Evolutionary conservation across 1,140 invertebrate species (phyloP), one percentile per base, ranked within the genome.

Genomic region (Sitobion miscanthi): DNA sequence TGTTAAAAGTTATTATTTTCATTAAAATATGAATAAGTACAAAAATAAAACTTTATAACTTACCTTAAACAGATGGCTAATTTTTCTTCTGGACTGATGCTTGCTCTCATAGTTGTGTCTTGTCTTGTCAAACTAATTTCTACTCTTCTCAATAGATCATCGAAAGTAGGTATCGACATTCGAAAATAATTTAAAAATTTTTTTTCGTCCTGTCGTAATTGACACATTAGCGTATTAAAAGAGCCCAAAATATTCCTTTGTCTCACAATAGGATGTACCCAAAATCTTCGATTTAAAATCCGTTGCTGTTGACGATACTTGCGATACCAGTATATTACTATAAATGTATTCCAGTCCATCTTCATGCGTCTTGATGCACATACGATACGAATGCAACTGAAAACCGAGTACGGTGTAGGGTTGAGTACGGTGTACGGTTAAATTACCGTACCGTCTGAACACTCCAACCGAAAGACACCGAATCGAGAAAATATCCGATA

Each of bases 101-200:
- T 45, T 21, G 30, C 30, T 92, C 35, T 92, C 91, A 83, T 82
- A 82, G 1, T 92, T 45, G 91, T 92, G 69, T 92, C 77, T 38
- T 52, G 49, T 17, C 49, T 52, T 52, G 49, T 62, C 82, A 47
- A 82, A 47, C 42, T 25, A 9, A 82, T 82, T 92, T 92, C 82
- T 35, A 69, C 11, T 91, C 62, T 91, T 30, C 38, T 52, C 69
- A 83, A 92, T 83, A 92, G 82, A 0, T 92, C 91, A n/a, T 92
- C 91, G 6, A 92, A 92, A 42, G 91, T 82, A 25, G 35, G 45
- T 92, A 82, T 54, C 25, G 91, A 92, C 91, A 92, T 92, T 23
- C 77, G 57, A 52, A 82, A 92, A 52, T 92, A 92, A 52, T 92
- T 49, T 38, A 92, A 92, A 92, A 92, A 92, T 49, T 83, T 92